A percentile compares a stretch with the other conserved stretches of the same genome.
Evolutionary conservation across 2,797 vertebrate genomes (phyloP).

Genomic region (Etheostoma nigrum): DNA sequence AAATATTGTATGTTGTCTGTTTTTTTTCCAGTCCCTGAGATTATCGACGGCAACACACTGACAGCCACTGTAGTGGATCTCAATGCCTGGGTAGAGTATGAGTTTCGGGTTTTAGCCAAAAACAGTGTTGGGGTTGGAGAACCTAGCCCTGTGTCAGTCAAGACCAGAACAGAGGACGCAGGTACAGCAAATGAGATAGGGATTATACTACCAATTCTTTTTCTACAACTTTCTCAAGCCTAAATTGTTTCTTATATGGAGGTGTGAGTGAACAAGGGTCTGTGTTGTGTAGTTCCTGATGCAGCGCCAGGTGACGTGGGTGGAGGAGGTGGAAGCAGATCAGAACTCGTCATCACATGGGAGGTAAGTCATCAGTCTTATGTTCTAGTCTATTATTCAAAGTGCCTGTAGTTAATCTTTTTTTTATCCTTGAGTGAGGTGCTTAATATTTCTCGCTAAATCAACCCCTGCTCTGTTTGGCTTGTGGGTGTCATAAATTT

Average conservation of each 20-base stretch:
- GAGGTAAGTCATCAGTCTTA: constrained; percentile 92
- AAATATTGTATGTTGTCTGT: neutral
- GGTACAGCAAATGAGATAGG: constrained; percentile 78
- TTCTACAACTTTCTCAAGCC: neutral
- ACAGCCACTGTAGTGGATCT: constrained; percentile 94
- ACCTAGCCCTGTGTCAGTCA: constrained; percentile 93
- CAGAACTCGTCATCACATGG: constrained; percentile 97
- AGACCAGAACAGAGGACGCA: constrained; percentile 96
- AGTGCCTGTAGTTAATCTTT: constrained; percentile 39
- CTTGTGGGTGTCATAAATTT: constrained; percentile 71
- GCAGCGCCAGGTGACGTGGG: constrained; percentile 93
- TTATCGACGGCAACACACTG: constrained; percentile 90
- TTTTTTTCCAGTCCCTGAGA: constrained; percentile 87
- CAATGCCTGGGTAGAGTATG: constrained; percentile 97
- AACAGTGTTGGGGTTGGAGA: constrained; percentile 95
- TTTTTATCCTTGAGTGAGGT: constrained; percentile 52
- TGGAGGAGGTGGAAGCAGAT: constrained; percentile 95
- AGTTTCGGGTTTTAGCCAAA: constrained; percentile 94
- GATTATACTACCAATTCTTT: neutral
- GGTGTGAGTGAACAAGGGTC: constrained; percentile 51
- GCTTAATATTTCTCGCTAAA: constrained; percentile 73
- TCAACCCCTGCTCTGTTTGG: constrained; percentile 65
- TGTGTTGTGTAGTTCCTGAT: constrained; percentile 89
- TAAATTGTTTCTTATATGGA: constrained; percentile 30
- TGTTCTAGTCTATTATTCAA: constrained; percentile 66